These are phyloP conservation scores for Calcarius lapponicus DNA, from an alignment of 2,797 vertebrate species.

Conservation along the genomic window DNA sequence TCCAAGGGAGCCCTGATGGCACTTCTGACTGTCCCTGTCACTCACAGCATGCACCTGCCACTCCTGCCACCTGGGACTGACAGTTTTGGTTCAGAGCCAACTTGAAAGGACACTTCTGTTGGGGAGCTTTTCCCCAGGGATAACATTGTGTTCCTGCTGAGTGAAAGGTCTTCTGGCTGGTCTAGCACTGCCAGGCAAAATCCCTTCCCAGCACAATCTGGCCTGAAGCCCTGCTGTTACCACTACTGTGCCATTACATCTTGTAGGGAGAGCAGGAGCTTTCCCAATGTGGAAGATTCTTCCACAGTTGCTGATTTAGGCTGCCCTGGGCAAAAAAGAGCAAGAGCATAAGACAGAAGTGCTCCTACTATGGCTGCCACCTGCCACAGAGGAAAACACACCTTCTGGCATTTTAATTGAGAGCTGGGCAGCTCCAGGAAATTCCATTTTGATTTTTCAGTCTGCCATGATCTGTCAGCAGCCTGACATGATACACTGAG, in stretches of 20 bases:
- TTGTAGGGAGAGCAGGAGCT: background rate
- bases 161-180: background rate
- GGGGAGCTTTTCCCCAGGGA: background rate
- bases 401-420: background rate
- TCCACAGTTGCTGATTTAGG: background rate
- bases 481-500: background rate
- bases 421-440: background rate
- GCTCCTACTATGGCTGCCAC: background rate
- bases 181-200: background rate
- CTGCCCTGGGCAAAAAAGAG: background rate
- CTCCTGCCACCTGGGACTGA: background rate
- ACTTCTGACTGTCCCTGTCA: background rate
- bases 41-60: background rate
- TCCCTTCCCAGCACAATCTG: background rate
- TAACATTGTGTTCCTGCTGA: background rate
- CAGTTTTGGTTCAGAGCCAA: background rate
- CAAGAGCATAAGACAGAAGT: background rate
- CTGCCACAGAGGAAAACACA: background rate
- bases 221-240: background rate
- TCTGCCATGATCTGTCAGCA: background rate
- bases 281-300: background rate
- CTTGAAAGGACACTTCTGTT: background rate
- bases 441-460: background rate
- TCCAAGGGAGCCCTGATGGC: background rate
- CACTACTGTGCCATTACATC: background rate